phyloP scores from a whole-genome alignment of 2,113 vertebrate genomes.

The Oceanites oceanicus region DNA sequence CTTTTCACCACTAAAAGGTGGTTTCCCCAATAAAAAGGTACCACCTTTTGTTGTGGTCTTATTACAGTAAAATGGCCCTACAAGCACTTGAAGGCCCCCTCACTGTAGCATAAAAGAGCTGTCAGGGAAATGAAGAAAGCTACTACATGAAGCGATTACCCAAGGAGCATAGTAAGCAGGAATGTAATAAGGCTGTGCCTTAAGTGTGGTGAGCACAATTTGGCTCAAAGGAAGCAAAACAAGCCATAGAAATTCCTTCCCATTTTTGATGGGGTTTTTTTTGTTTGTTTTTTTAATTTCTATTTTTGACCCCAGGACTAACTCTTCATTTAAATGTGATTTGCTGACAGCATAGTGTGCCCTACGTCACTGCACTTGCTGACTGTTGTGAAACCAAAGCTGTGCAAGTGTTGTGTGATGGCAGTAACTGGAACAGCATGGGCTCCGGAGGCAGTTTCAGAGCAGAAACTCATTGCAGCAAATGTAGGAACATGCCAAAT shows the following conservation, averaged over 20 bases:
- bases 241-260: neutral
- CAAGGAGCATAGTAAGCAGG: neutral
- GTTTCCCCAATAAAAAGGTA: neutral
- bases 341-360: neutral
- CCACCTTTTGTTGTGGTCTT: neutral
- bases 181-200: neutral
- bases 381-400: neutral
- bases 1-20: neutral
- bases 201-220: fast-evolving
- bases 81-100: neutral
- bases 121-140: neutral
- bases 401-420: neutral
- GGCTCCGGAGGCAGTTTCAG: neutral
- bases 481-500: neutral
- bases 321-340: neutral
- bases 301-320: neutral
- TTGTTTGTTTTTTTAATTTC: neutral
- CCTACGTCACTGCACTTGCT: neutral
- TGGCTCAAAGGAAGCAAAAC: neutral
- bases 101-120: fast-evolving
- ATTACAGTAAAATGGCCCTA: neutral
- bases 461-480: neutral
- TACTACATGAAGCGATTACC: neutral
- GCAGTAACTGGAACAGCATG: neutral
- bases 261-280: neutral